phyloP scores from a whole-genome alignment of 2,113 vertebrate genomes.

The Dipodomys spectabilis region DNA sequence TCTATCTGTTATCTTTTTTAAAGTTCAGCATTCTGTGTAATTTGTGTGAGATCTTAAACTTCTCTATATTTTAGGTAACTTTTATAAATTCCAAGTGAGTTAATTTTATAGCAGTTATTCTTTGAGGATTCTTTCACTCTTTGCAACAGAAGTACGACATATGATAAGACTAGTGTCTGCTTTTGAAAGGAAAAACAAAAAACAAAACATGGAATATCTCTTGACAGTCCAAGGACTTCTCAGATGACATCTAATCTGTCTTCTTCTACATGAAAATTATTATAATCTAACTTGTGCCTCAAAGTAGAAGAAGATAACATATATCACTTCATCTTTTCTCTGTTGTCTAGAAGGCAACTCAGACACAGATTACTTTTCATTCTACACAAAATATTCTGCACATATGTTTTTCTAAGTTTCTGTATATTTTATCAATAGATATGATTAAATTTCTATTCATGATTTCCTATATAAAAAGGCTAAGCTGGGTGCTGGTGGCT shows the following conservation, averaged over 20 bases:
- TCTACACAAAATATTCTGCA: neutral
- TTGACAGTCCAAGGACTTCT: constrained; percentile 23
- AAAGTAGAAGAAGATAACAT: neutral
- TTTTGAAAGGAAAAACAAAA: constrained; percentile 55
- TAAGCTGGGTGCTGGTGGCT: too few species aligned
- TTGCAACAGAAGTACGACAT: neutral
- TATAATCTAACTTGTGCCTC: neutral
- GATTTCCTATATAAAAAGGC: too few species aligned
- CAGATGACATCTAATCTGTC: constrained; percentile 1
- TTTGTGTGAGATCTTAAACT: constrained; percentile 56
- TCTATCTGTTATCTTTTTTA: constrained; percentile 3
- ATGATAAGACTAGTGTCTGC: neutral
- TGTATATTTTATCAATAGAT: neutral
- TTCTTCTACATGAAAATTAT: neutral
- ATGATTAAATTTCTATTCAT: neutral
- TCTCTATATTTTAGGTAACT: neutral
- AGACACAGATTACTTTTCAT: constrained; percentile 1
- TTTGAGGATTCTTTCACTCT: neutral
- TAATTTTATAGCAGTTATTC: constrained; percentile 15
- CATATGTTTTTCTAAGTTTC: neutral
- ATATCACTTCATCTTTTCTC: neutral
- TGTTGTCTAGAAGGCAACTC: neutral
- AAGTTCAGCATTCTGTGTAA: neutral
- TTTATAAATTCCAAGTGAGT: constrained; percentile 42
- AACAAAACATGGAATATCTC: constrained; percentile 25